These are phyloP conservation scores for Stegodyphus mimosarum DNA, from an alignment of 1,140 invertebrate genomes.

Conservation along the genomic window DNA sequence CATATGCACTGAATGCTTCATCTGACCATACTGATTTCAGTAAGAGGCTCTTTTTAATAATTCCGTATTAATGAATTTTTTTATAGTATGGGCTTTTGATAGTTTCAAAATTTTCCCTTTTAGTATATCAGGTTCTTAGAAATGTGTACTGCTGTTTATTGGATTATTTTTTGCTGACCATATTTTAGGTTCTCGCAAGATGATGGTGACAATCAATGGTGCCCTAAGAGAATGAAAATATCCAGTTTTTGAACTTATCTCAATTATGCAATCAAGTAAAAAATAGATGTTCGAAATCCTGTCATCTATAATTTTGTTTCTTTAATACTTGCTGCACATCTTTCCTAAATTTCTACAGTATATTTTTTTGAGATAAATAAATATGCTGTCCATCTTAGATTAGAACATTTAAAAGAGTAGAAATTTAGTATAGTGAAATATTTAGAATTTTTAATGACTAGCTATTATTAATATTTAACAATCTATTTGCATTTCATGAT, in stretches of 20 bases:
- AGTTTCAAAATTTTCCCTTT: no score
- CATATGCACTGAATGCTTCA: no score
- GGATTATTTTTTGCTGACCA: neutral
- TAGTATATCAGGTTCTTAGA: no score
- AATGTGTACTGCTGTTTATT: neutral
- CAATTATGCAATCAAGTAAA: neutral
- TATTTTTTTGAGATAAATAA: neutral
- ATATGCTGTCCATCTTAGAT: neutral
- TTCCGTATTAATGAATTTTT: no score
- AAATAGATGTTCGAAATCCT: neutral
- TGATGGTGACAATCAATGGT: slow-evolving; percentile 90
- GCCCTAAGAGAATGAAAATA: slow-evolving; percentile 58
- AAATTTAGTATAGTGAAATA: no score
- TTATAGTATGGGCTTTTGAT: no score
- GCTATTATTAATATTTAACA: no score
- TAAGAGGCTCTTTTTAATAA: no score
- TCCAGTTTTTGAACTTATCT: neutral
- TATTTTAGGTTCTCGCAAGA: slow-evolving; percentile 81
- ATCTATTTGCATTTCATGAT: no score
- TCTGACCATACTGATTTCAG: no score
- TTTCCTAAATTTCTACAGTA: neutral
- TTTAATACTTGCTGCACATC: neutral
- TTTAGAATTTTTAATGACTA: no score
- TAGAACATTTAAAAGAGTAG: neutral
- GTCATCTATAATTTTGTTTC: neutral